Base-by-base conservation (phyloP, 2,113 vertebrate species). In the Corythornis madagascariensis region DNA sequence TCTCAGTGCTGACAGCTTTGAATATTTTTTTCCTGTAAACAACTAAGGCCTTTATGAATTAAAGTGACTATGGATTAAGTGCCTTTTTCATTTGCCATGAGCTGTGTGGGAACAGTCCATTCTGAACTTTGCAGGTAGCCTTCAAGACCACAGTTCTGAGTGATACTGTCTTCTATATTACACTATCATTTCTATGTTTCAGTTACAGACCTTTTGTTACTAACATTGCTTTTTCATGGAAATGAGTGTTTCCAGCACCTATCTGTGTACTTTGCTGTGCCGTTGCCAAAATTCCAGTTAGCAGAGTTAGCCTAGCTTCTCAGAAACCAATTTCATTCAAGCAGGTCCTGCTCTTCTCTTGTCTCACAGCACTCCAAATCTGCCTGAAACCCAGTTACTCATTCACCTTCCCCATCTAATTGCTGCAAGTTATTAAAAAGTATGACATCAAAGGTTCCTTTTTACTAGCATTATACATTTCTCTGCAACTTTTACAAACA, bases 141-240 rank as follows among this genome's bases (percentile, higher is more conserved):
- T 38, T 61, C 12, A 24, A 50, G 42, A 28, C 74, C 22, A 17
- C 24, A 42, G 53, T 59, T 83, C 9, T 48, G 11, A 28, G 20
- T 67, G 47, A 24, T 47, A 6, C 0, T 50, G 1, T 59, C 48
- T 81, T 29, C 2, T 29, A 2, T 9, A 24, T 74, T 47, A 14
- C 38, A 3, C 21, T 47, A 28, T 42, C 3, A 7, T 33, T 47
- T 78, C 52, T 52, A 0, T 28, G 48, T 81, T 88, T 81, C 43
- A 43, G 17, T 70, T 50, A 7, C 1, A 24, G 69, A 64, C 38
- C 19, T 75, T 79, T 13, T 7, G 4, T 35, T 84, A 50, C 24
- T 52, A 67, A 18, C 0, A 0, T 22, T 19, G 3, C 13, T 21
- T 53, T 17, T 21, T 48, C 28, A 9, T 47, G 42, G 53, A 33